Evolutionary conservation across 1,140 invertebrate species (phyloP).

Genomic region (Drosophila tristis): DNA sequence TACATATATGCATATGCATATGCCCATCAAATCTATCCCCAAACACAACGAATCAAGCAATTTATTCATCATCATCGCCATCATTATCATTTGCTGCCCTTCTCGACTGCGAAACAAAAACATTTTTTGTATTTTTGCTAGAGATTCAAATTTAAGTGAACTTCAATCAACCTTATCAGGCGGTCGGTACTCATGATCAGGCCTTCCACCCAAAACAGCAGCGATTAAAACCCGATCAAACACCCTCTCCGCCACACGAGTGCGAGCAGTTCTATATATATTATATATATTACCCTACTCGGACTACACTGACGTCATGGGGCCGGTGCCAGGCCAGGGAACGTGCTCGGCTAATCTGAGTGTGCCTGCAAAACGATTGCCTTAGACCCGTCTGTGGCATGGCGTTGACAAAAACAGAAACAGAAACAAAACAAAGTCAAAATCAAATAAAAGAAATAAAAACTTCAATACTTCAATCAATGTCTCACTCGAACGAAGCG

Average conservation of each 20-base stretch:
- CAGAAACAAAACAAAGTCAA: too few relatives aligned
- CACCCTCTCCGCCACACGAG: neutral
- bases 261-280: constrained; percentile 13
- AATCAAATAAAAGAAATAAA: neutral
- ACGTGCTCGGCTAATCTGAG: constrained; percentile 54
- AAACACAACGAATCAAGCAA: constrained; percentile 53
- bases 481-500: neutral
- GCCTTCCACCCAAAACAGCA: constrained; percentile 13
- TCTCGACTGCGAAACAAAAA: constrained; percentile 2
- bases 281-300: too few relatives aligned
- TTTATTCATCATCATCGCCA: constrained; percentile 39
- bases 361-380: constrained; percentile 17
- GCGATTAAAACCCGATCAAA: constrained; percentile 31
- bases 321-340: constrained; percentile 13
- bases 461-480: constrained; percentile 30
- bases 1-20: neutral
- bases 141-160: neutral
- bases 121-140: neutral
- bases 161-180: constrained; percentile 20
- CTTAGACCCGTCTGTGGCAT: constrained; percentile 30
- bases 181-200: constrained; percentile 21
- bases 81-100: constrained; percentile 40
- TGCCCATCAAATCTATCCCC: constrained; percentile 49
- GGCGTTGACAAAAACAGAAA: constrained; percentile 36
- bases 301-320: constrained; percentile 33